Conservation (phyloP, 2,113 vertebrate genomes). For the Grantiella picta region DNA sequence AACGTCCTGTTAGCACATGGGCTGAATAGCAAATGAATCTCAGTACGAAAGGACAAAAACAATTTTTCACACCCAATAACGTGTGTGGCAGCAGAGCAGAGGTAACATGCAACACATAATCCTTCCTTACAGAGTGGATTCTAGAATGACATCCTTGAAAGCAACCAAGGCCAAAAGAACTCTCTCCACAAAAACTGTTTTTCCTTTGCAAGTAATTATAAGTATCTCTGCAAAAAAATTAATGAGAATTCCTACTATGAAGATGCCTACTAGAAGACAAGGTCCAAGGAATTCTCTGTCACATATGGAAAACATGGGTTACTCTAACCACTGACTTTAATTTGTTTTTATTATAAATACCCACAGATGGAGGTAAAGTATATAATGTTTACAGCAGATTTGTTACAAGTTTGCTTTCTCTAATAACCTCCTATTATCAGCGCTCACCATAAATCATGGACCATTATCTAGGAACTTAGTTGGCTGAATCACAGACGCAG, state of each 20-base stretch:
- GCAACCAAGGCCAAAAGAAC: background rate
- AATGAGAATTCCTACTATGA: background rate
- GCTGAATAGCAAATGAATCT: constrained; percentile 20
- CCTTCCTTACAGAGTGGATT: background rate
- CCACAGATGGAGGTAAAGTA: constrained; percentile 34
- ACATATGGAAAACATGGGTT: background rate
- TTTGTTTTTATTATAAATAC: constrained; percentile 38
- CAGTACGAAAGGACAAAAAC: background rate
- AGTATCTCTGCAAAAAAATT: background rate
- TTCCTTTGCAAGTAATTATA: background rate
- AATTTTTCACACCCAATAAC: background rate
- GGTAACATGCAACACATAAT: background rate
- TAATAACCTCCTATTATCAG: constrained; percentile 53
- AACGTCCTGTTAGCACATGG: background rate
- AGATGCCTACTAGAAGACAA: background rate
- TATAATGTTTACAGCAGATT: constrained; percentile 21
- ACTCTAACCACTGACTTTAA: background rate
- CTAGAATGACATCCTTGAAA: background rate
- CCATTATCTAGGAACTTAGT: constrained; percentile 54
- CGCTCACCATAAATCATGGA: constrained; percentile 51
- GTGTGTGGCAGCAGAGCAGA: background rate
- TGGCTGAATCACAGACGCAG: constrained; percentile 26
- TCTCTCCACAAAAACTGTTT: background rate
- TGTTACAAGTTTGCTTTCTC: constrained; percentile 28
- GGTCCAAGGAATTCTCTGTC: background rate